A percentile compares a stretch with the other conserved stretches of the same genome.
Evolutionary conservation across 2,888 invertebrate genomes (phyloP).

Genomic region (Drosophila longiperda): DNA sequence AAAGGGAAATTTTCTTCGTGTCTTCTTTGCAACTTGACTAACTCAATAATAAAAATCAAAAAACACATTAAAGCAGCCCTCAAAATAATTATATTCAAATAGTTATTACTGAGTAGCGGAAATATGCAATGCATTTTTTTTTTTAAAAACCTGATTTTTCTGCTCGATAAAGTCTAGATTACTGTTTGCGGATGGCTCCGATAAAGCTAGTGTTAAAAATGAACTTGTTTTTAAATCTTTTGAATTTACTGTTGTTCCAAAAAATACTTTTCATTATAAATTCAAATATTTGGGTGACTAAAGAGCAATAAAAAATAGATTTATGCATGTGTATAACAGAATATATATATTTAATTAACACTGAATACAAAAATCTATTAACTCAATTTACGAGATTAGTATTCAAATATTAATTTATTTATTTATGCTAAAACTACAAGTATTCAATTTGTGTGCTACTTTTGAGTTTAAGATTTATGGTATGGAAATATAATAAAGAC

Average conservation of each 20-base stretch:
- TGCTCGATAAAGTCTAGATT: slow-evolving; percentile 41
- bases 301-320: background rate
- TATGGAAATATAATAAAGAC: background rate
- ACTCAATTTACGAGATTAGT: too few species aligned
- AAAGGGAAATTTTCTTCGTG: slow-evolving; percentile 65
- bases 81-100: slow-evolving; percentile 39
- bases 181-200: slow-evolving; percentile 24
- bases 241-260: background rate
- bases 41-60: slow-evolving; percentile 61
- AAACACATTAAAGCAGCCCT: slow-evolving; percentile 26
- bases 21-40: slow-evolving; percentile 9
- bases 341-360: background rate
- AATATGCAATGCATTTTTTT: slow-evolving; percentile 36
- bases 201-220: background rate
- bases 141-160: slow-evolving; percentile 29
- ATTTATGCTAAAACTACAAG: background rate
- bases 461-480: background rate
- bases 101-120: slow-evolving; percentile 30
- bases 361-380: background rate
- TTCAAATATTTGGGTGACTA: background rate
- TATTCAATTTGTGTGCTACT: background rate
- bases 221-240: background rate
- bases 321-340: background rate
- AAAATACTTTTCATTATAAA: background rate
- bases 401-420: background rate